Evolutionary conservation across 2,888 invertebrate species (phyloP).

Genomic region (Melanophora roralis): DNA sequence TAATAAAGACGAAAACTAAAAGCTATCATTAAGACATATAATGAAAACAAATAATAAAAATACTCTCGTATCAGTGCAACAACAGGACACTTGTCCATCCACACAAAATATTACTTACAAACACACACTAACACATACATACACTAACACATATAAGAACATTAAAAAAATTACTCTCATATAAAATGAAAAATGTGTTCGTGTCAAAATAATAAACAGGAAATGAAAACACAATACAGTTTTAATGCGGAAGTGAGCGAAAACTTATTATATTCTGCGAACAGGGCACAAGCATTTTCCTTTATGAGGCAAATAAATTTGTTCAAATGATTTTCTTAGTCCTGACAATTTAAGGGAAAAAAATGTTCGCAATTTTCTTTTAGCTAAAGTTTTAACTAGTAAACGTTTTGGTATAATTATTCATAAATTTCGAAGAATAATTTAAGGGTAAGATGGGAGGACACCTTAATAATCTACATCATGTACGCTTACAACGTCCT

Average conservation of each 20-base stretch:
- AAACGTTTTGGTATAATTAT: no score
- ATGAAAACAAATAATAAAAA: constrained; percentile 4
- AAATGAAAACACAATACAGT: constrained; percentile 1
- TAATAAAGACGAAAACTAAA: constrained; percentile 13
- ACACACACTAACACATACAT: not conserved
- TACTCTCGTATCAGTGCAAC: not conserved
- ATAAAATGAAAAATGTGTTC: not conserved
- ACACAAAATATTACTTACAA: not conserved
- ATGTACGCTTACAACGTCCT: no score
- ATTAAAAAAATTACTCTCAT: not conserved
- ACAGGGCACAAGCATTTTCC: no score
- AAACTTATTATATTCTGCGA: no score
- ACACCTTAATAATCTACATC: no score
- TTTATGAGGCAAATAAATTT: no score
- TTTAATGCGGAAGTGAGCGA: not conserved
- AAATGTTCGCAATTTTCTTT: no score
- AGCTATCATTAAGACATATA: constrained; percentile 27
- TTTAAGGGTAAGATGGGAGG: no score
- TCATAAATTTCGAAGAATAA: no score
- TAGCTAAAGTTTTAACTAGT: no score
- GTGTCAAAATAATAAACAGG: constrained; percentile 22
- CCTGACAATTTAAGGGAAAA: no score
- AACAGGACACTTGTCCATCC: not conserved
- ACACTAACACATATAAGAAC: not conserved
- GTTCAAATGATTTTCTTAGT: no score